A percentile compares a stretch with the other conserved stretches of the same genome.
Evolutionary conservation across 1,140 invertebrate genomes (phyloP).

Genomic region (Leptoteleia sp.): DNA sequence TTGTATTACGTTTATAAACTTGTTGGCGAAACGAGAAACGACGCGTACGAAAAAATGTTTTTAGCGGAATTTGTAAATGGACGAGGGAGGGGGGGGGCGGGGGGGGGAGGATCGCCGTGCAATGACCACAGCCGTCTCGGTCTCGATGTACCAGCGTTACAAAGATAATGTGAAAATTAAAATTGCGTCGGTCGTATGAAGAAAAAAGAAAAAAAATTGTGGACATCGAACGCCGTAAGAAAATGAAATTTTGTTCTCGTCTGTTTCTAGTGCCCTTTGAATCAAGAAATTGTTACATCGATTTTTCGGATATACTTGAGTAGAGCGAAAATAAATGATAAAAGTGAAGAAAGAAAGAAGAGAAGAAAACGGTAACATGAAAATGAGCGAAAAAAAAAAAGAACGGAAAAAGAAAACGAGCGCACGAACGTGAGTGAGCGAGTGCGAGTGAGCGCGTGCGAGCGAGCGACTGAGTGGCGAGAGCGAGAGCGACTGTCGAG

Average conservation of each 20-base stretch:
- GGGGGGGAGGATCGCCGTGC: conserved; percentile 38
- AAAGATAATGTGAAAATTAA: conserved; percentile 14
- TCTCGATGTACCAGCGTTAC: conserved; percentile 57
- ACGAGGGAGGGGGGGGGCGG: neutral
- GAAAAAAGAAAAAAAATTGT: conserved; percentile 35
- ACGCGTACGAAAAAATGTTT: conserved; percentile 42
- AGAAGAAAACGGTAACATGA: neutral
- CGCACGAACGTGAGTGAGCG: conserved; percentile 42
- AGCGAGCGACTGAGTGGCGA: conserved; percentile 46
- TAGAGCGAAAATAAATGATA: conserved; percentile 53
- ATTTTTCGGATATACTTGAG: conserved; percentile 67
- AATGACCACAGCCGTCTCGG: conserved; percentile 57
- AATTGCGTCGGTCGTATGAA: conserved; percentile 49
- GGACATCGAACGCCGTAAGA: conserved; percentile 64
- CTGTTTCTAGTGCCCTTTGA: conserved; percentile 66
- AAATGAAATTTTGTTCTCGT: conserved; percentile 58
- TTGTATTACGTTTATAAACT: conserved; percentile 57
- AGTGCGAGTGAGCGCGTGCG: conserved; percentile 41
- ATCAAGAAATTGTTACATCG: conserved; percentile 66
- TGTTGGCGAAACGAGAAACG: conserved; percentile 42
- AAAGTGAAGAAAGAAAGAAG: conserved; percentile 18
- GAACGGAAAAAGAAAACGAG: conserved; percentile 29
- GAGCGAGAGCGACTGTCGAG: conserved; percentile 40
- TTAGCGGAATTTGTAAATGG: conserved; percentile 45
- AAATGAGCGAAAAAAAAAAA: conserved; percentile 8